Evolutionary conservation across 2,113 vertebrate species (phyloP).

Genomic region (Marmota monax): DNA sequence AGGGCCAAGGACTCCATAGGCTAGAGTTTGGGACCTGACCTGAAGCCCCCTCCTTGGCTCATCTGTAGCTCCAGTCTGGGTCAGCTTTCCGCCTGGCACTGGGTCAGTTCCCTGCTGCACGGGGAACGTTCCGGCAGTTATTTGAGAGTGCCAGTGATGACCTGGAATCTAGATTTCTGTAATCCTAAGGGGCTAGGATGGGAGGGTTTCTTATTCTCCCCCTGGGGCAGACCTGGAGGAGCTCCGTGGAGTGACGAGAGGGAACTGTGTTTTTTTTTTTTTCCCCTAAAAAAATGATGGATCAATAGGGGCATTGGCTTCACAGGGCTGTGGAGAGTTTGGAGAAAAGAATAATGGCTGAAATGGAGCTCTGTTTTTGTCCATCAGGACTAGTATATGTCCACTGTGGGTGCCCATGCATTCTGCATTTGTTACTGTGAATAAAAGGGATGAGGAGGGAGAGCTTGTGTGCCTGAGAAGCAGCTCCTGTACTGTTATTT

Average conservation of each 20-base stretch:
- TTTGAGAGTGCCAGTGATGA: background rate
- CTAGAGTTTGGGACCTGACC: background rate
- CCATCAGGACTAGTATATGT: background rate
- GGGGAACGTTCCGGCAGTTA: background rate
- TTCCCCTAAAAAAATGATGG: background rate
- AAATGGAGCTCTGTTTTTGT: background rate
- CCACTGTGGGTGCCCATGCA: background rate
- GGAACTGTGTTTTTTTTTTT: background rate
- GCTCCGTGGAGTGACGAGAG: background rate
- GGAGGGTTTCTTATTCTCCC: background rate
- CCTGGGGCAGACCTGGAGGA: background rate
- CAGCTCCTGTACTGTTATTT: background rate
- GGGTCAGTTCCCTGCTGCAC: background rate
- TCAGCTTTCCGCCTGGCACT: rapidly evolving
- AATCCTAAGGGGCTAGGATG: background rate
- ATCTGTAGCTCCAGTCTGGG: background rate
- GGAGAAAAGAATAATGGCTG: background rate
- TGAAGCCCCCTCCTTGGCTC: background rate
- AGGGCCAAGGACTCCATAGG: rapidly evolving
- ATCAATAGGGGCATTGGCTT: background rate
- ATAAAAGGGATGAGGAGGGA: background rate
- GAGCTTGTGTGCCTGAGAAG: background rate
- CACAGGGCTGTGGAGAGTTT: too few relatives aligned
- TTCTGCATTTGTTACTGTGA: background rate
- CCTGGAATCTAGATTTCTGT: background rate